phyloP scores from a whole-genome alignment of 2,888 invertebrate genomes.

The Aromia moschata region DNA sequence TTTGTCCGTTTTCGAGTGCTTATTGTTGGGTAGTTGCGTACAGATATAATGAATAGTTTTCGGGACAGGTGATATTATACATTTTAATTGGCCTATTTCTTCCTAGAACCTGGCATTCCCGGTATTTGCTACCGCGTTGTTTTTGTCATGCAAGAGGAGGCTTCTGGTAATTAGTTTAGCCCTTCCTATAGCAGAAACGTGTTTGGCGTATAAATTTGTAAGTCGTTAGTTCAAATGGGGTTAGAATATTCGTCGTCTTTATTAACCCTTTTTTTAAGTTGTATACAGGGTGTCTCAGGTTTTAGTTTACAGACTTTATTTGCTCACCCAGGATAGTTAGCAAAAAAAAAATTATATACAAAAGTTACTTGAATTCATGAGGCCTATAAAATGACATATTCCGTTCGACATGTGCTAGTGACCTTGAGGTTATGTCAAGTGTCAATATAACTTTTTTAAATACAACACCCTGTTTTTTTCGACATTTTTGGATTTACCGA shows the following conservation, averaged over 20 bases:
- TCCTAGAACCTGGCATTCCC: conserved; percentile 20
- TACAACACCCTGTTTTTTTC: no score
- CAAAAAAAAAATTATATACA: no score
- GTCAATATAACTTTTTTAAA: no score
- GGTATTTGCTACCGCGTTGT: conserved; percentile 15
- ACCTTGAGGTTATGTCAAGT: no score
- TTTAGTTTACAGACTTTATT: no score
- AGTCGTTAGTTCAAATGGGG: neutral
- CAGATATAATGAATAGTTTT: conserved; percentile 27
- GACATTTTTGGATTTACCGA: no score
- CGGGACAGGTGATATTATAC: conserved; percentile 34
- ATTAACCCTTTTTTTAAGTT: no score
- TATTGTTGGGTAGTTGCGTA: conserved; percentile 25
- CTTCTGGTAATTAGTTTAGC: conserved; percentile 1
- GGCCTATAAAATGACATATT: no score
- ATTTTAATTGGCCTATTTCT: conserved; percentile 35
- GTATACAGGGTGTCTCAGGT: no score
- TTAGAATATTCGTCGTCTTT: neutral
- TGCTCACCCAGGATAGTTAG: no score
- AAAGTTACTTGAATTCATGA: no score
- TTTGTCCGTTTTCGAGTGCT: conserved; percentile 35
- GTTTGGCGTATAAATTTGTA: neutral
- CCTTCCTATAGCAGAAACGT: neutral
- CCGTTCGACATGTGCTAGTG: no score
- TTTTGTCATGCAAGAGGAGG: conserved; percentile 4